phyloP scores from a whole-genome alignment of 2,888 invertebrate genomes.

The Neria commutata region DNA sequence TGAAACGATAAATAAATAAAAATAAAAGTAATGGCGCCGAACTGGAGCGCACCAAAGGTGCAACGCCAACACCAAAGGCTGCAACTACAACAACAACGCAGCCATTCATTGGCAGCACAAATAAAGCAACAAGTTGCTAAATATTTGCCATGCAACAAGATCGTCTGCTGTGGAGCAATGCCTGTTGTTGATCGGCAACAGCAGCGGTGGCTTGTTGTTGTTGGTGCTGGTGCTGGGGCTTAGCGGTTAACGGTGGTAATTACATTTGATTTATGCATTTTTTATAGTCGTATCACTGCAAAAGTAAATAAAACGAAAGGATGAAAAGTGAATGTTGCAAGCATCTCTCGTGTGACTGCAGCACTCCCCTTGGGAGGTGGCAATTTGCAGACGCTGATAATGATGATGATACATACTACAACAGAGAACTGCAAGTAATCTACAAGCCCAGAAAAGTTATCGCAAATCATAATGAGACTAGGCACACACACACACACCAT shows the following conservation, averaged over 20 bases:
- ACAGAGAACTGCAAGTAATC: too few species aligned
- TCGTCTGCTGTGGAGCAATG: constrained; percentile 6
- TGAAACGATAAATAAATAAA: background rate
- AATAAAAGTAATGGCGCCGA: background rate
- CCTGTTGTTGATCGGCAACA: background rate
- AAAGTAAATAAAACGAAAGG: too few species aligned
- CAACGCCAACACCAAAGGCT: background rate
- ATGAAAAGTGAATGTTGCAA: too few species aligned
- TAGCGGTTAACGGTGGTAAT: constrained; percentile 22
- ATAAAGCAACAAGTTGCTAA: background rate
- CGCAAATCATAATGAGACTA: too few species aligned
- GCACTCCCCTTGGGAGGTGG: too few species aligned
- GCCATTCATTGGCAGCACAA: too few species aligned
- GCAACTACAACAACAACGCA: background rate
- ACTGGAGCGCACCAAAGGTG: background rate
- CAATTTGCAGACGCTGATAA: too few species aligned
- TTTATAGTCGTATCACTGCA: too few species aligned
- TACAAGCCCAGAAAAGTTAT: too few species aligned
- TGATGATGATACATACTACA: too few species aligned
- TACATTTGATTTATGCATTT: constrained; percentile 30
- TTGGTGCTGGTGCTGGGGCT: constrained; percentile 10
- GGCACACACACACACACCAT: too few species aligned
- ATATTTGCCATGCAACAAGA: constrained; percentile 2
- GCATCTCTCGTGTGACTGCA: too few species aligned
- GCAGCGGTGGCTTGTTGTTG: background rate